Conservation (phyloP, 1,140 invertebrate species). For the Rhizoglyphus robini region DNA sequence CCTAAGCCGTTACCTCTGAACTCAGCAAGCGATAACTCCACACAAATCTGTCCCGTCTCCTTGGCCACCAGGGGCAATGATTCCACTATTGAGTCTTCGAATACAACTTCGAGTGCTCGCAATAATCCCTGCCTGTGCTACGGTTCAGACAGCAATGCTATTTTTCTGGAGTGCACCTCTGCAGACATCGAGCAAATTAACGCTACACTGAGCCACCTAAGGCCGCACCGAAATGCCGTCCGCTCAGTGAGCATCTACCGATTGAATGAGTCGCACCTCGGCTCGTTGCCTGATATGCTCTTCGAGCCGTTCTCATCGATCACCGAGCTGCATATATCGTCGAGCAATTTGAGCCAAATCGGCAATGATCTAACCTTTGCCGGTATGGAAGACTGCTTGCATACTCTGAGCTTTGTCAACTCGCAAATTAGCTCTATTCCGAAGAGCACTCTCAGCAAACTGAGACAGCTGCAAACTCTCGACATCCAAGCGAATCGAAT, state of each 20-base stretch:
- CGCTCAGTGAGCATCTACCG: slow-evolving; percentile 5
- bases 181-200: background rate
- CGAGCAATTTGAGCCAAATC: slow-evolving; percentile 57
- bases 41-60: too few relatives aligned
- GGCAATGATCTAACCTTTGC: slow-evolving; percentile 52
- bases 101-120: too few relatives aligned
- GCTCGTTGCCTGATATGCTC: slow-evolving; percentile 2
- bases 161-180: slow-evolving; percentile 1
- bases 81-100: too few relatives aligned
- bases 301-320: slow-evolving; percentile 34
- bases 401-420: slow-evolving; percentile 63
- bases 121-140: slow-evolving; percentile 15
- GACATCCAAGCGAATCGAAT: slow-evolving; percentile 76
- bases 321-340: slow-evolving; percentile 56
- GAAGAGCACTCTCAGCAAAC: slow-evolving; percentile 56
- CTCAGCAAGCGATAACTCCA: too few relatives aligned
- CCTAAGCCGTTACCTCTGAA: too few relatives aligned
- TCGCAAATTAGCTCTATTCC: slow-evolving; percentile 63
- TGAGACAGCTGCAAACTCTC: slow-evolving; percentile 54
- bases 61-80: too few relatives aligned
- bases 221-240: background rate
- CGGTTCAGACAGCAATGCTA: background rate
- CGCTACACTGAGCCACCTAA: background rate
- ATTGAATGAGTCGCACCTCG: background rate
- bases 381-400: slow-evolving; percentile 54